Conservation (phyloP, 1,140 invertebrate genomes). For the Camponotus vicinus region DNA sequence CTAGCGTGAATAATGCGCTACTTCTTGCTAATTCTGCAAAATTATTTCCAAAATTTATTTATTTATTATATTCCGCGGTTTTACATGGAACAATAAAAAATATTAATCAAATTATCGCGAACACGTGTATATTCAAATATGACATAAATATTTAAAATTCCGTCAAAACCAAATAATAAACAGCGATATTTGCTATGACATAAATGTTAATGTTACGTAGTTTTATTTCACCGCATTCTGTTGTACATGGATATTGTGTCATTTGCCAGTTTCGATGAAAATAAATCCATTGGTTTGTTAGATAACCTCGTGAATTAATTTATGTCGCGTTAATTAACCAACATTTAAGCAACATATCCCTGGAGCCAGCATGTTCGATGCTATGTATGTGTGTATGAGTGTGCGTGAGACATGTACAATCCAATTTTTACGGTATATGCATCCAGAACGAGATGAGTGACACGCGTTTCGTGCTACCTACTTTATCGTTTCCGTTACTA, state of each 20-base stretch:
- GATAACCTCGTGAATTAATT: conserved; percentile 7
- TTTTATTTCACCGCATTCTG: conserved; percentile 4
- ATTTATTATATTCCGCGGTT: no score
- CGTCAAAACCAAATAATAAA: not conserved
- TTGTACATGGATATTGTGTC: not conserved
- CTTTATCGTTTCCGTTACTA: conserved; percentile 34
- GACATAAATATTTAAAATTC: not conserved
- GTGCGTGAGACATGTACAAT: conserved; percentile 5
- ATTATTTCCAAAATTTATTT: not conserved
- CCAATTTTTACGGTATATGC: conserved; percentile 33
- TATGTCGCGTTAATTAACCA: conserved; percentile 34
- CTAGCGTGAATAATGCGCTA: not conserved
- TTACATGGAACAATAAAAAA: not conserved
- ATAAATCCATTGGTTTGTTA: conserved; percentile 22
- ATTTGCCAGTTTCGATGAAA: not conserved
- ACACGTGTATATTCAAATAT: not conserved
- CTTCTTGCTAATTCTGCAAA: not conserved
- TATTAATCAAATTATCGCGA: not conserved
- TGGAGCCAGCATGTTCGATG: not conserved
- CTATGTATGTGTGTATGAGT: not conserved
- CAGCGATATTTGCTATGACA: not conserved
- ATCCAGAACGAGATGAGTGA: not conserved
- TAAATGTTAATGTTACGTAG: not conserved
- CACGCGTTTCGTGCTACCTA: not conserved
- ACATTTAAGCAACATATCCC: conserved; percentile 14